Conservation (phyloP, 2,888 invertebrate species). For the Onthophagus sagittarius region DNA sequence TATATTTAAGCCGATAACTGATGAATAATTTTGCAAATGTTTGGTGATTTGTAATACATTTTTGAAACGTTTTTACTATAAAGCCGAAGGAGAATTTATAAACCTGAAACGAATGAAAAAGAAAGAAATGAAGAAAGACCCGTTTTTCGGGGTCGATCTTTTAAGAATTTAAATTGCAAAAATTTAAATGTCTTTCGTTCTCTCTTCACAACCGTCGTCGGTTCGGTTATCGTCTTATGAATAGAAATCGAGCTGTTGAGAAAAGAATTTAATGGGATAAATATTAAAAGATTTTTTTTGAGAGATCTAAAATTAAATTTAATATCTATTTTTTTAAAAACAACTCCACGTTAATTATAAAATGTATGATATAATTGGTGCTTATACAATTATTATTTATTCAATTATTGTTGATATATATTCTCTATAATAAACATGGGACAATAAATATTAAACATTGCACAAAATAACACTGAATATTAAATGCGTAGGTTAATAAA, state of each 20-base stretch:
- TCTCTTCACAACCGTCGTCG: not conserved
- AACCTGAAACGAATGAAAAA: not conserved
- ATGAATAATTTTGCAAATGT: no score
- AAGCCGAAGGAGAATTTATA: not conserved
- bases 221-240: conserved; percentile 41
- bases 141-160: not conserved
- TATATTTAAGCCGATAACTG: no score
- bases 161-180: not conserved
- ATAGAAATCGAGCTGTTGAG: conserved; percentile 41
- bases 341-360: not conserved
- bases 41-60: not conserved
- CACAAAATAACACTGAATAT: not conserved
- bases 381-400: no score
- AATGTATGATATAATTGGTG: not conserved
- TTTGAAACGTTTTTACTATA: not conserved
- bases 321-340: not conserved
- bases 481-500: not conserved
- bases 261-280: conserved; percentile 8
- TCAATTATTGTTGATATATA: no score
- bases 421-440: not conserved
- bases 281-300: not conserved
- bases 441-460: not conserved
- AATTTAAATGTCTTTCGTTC: not conserved
- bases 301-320: not conserved
- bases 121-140: not conserved